A percentile compares a stretch with the other conserved stretches of the same genome.
These are phyloP conservation scores for Arothron firmamentum DNA, from an alignment of 2,113 vertebrate genomes.

Conservation along the genomic window DNA sequence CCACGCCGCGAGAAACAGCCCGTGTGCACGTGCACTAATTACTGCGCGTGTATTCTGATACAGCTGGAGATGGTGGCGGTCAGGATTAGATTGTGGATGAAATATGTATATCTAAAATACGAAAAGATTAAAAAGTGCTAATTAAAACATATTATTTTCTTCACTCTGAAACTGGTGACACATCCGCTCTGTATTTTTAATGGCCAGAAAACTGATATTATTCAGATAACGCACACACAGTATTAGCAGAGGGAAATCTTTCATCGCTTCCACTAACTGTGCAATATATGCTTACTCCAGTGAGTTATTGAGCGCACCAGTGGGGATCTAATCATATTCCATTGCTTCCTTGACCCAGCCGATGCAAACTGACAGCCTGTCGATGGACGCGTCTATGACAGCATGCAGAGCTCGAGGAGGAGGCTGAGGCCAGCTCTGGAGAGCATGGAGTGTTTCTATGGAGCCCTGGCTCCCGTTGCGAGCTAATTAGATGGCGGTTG, in stretches of 20 bases:
- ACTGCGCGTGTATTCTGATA: constrained; percentile 1
- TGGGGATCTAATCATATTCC: constrained; percentile 35
- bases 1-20: constrained; percentile 16
- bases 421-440: constrained; percentile 26
- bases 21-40: constrained; percentile 41
- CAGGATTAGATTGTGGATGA: too few relatives aligned
- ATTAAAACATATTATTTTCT: too few relatives aligned
- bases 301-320: constrained; percentile 21
- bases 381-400: constrained; percentile 41
- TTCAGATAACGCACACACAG: background rate
- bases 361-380: constrained; percentile 32
- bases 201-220: background rate
- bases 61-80: too few relatives aligned
- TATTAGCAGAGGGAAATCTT: background rate
- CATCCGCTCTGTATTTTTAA: background rate
- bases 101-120: too few relatives aligned
- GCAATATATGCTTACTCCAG: constrained; percentile 10
- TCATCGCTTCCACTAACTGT: constrained; percentile 8
- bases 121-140: too few relatives aligned
- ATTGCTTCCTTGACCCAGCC: constrained; percentile 31
- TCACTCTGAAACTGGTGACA: background rate
- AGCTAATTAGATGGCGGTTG: constrained; percentile 65
- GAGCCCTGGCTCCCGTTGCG: constrained; percentile 52
- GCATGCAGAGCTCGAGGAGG: constrained; percentile 29
- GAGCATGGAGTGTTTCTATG: constrained; percentile 53